Evolutionary conservation across 1,140 invertebrate genomes (phyloP), one percentile per base, ranked within the genome.

Genomic region (Danaus plexippus): DNA sequence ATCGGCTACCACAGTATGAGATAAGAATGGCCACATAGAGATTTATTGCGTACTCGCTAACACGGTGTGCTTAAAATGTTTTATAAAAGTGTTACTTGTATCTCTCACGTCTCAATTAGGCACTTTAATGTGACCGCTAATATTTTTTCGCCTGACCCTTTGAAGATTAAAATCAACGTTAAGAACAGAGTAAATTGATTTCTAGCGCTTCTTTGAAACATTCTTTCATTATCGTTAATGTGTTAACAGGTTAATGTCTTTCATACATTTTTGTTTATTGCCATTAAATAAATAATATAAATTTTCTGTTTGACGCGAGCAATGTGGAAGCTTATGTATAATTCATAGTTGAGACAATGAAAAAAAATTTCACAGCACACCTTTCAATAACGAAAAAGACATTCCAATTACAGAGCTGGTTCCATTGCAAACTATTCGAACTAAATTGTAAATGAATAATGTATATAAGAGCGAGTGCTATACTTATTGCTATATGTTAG

Each of bases 31-130:
- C 67, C 70, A 78, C 74, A 78, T 71, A 68, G 63, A 86, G 78
- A 84, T 86, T 86, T 86, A 86, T 84, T 71, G 69, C 74, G 73
- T 63, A 76, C 73, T 78, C 75, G 61, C 64, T 73, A 75, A 75
- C 73, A 77, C 63, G 57, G 43, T 59, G 65, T 68, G 67, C 69
- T 79, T 68, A 75, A 75, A 73, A 73, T 63, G 61, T 65, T 63
- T 70, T 72, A 68, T 73, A 68, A 72, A 66, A 69, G 66, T 68
- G 68, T 72, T 71, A 63, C 63, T 61, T 67, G 65, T 72, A 67
- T 73, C 61, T 57, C 66, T 66, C 67, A 68, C 67, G 64, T 81
- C 77, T 83, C 80, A 84, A 81, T 84, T 81, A 79, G 76, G 68
- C 57, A 64, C 52, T 68, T 73, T 82, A 73, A 74, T 74, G 67